Base-by-base conservation (phyloP, 2,797 vertebrate genomes). In the Enteromius radiatus region DNA sequence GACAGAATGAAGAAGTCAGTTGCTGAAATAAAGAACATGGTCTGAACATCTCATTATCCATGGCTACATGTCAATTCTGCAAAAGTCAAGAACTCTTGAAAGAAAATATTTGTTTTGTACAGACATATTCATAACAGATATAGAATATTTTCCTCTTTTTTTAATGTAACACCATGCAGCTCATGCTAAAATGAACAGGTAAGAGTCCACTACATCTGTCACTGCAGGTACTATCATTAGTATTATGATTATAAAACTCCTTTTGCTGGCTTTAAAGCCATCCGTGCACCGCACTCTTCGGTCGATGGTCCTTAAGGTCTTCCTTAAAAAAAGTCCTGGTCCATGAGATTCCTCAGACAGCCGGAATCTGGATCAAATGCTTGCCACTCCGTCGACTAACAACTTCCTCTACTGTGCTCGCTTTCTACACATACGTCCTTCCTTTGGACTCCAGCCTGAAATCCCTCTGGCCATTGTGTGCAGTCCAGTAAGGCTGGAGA, bases 31-130 rank as follows among this genome's bases (percentile, higher is more conserved):
- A 93, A 91, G 90, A 93, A 91, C 89, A 89, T 93, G 93, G 90
- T 93, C 89, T 87, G 78, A 86, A 92, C 91, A 92, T 90, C 81
- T 91, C 74, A 49, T 69, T 84, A 82, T 79, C 93, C 92, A 94
- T 94, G 92, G 94, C 95, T 95, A 95, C 93, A 94, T 94, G 91
- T 92, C 85, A 92, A 84, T 88, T 93, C 92, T 94, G 92, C 92
- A 94, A 96, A 96, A 95, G 84, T 88, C 61, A 85, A 93, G 93
- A 93, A 91, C 90, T 93, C 80, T 91, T 91, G 90, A 93, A 94
- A 95, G 92, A 95, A 96, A 96, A 95, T 91, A 92, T 90, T 89
- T 84, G 82, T 91, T 89, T 84, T 76, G 92, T 90, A 88, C 87
- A 88, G 88, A 90, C 91, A 64, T 7, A 90, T 89, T 95, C 91